Evolutionary conservation across 2,888 invertebrate genomes (phyloP).

Genomic region (Argyresthia albistria): DNA sequence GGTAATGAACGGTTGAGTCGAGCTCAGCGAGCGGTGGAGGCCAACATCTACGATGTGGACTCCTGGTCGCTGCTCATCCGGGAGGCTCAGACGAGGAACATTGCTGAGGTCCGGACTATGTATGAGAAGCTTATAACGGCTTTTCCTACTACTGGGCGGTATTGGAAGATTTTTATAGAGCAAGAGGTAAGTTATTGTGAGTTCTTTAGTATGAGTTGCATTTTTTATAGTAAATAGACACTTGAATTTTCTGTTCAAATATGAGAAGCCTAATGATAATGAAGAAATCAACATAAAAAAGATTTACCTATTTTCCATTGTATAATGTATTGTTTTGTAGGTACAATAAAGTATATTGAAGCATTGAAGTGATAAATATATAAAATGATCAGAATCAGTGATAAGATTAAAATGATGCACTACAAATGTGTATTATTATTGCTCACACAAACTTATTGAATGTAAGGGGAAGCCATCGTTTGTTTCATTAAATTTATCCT

Average conservation of each 20-base stretch:
- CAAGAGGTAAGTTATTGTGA: slow-evolving; percentile 84
- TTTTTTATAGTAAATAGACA: neutral
- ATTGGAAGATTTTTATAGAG: slow-evolving; percentile 99
- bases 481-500: too few relatives aligned
- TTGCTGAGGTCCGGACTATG: slow-evolving; percentile 90
- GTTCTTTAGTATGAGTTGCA: neutral
- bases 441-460: too few relatives aligned
- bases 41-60: slow-evolving; percentile 94
- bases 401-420: too few relatives aligned
- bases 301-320: neutral
- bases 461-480: too few relatives aligned
- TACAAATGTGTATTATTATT: too few relatives aligned
- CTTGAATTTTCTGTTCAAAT: too few relatives aligned
- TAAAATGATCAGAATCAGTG: too few relatives aligned
- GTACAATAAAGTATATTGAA: too few relatives aligned
- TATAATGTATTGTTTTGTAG: too few relatives aligned
- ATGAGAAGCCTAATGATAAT: too few relatives aligned
- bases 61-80: slow-evolving; percentile 97
- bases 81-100: slow-evolving; percentile 90
- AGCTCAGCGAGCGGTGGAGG: slow-evolving; percentile 89
- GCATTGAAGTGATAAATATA: too few relatives aligned
- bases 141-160: slow-evolving; percentile 96
- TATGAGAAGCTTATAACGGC: slow-evolving; percentile 96
- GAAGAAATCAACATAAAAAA: too few relatives aligned
- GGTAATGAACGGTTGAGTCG: slow-evolving; percentile 87